These are phyloP conservation scores for Aurelia aurita DNA, from an alignment of 30 jellyfish, hydroid and myxozoan genomes.

Conservation along the genomic window DNA sequence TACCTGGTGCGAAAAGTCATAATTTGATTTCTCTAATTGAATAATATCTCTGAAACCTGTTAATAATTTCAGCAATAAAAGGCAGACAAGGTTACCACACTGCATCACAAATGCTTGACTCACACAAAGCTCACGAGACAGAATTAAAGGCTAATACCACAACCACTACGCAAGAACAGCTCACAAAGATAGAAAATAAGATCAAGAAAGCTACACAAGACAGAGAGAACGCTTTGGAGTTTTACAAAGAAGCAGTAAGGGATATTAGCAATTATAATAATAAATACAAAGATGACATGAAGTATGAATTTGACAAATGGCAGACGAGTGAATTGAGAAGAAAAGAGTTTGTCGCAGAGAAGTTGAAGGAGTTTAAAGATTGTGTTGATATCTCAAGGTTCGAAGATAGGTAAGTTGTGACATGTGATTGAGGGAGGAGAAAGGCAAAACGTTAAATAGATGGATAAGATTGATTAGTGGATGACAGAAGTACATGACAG, in stretches of 20 bases:
- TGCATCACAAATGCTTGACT: slow-evolving; percentile 54
- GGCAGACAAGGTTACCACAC: slow-evolving; percentile 83
- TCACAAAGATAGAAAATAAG: slow-evolving; percentile 48
- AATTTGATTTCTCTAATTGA: too few species aligned
- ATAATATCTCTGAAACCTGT: too few species aligned
- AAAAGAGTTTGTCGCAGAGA: slow-evolving; percentile 67
- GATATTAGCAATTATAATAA: slow-evolving; percentile 80
- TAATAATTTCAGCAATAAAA: slow-evolving; percentile 49
- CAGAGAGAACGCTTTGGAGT: slow-evolving; percentile 46
- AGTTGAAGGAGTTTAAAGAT: slow-evolving; percentile 45
- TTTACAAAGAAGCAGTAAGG: slow-evolving; percentile 76
- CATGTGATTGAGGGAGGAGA: too few species aligned
- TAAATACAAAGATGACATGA: slow-evolving; percentile 88
- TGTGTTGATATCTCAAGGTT: slow-evolving; percentile 71
- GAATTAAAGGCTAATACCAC: slow-evolving; percentile 29
- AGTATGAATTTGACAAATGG: slow-evolving; percentile 76
- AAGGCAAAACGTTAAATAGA: too few species aligned
- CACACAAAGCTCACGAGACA: slow-evolving; percentile 54
- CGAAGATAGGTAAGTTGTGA: slow-evolving; percentile 53
- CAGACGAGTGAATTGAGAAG: slow-evolving; percentile 66
- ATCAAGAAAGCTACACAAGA: slow-evolving; percentile 74
- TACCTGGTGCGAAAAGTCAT: too few species aligned
- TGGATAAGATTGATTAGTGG: too few species aligned
- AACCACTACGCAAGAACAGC: slow-evolving; percentile 72
- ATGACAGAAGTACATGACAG: too few species aligned